A percentile compares a stretch with the other conserved stretches of the same genome.
phyloP scores from a whole-genome alignment of 2,113 vertebrate genomes.

The Ibidorhyncha struthersii region DNA sequence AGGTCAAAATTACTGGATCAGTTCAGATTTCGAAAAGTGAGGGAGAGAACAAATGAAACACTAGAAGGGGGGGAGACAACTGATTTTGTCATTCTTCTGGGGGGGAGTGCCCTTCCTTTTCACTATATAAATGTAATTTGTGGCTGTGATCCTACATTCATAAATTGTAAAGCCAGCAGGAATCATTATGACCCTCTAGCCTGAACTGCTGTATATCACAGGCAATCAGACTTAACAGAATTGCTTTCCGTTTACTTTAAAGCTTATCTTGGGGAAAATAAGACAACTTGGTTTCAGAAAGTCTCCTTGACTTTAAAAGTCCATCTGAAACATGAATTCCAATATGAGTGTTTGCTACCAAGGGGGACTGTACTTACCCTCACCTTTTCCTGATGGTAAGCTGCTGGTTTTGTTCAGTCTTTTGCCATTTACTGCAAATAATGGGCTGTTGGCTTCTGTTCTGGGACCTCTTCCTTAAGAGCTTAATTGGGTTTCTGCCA shows the following conservation, averaged over 20 bases:
- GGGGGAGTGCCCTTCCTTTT: background rate
- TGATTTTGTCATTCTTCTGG: background rate
- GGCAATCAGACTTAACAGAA: background rate
- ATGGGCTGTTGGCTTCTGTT: background rate
- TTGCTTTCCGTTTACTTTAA: background rate
- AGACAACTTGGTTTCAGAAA: background rate
- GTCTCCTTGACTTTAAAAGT: background rate
- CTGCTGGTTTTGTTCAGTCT: background rate
- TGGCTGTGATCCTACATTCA: background rate
- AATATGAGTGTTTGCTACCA: background rate
- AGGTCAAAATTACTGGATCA: background rate
- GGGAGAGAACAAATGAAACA: background rate
- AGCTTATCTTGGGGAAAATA: background rate
- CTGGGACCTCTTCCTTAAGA: background rate
- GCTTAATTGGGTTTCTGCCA: background rate
- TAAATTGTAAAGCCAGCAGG: background rate
- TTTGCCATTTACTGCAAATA: background rate
- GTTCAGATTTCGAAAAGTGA: background rate
- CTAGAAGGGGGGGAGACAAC: background rate
- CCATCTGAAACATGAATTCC: background rate
- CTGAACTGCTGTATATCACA: background rate
- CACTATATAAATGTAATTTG: background rate
- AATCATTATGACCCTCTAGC: background rate
- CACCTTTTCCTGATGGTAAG: background rate
- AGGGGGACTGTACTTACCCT: background rate